Conservation (phyloP, 2,888 invertebrate genomes). For the Stenichneumon culpator region DNA sequence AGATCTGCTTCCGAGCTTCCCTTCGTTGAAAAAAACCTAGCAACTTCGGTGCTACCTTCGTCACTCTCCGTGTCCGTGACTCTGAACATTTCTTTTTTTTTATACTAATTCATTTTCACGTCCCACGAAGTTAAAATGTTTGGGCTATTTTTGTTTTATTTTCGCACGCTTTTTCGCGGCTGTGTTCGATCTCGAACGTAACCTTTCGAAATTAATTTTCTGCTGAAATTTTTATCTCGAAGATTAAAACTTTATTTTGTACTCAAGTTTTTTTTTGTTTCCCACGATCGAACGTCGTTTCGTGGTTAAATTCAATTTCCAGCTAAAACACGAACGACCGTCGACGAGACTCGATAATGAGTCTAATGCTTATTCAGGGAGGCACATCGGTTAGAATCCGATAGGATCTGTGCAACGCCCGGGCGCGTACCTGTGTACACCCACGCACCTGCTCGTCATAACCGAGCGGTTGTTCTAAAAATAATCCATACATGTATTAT, state of each 20-base stretch:
- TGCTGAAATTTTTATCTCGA: background rate
- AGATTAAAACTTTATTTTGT: background rate
- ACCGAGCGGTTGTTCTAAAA: conserved; percentile 39
- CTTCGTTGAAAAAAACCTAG: background rate
- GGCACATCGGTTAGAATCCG: conserved; percentile 30
- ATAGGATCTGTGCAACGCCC: conserved; percentile 35
- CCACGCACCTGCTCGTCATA: conserved; percentile 51
- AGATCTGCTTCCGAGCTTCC: conserved; percentile 26
- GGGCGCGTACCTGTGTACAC: conserved; percentile 35
- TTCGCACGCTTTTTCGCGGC: background rate
- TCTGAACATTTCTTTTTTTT: background rate
- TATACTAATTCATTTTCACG: background rate
- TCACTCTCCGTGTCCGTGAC: background rate
- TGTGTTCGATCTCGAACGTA: no score
- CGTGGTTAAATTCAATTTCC: background rate
- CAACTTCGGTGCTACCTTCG: background rate
- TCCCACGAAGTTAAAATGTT: background rate
- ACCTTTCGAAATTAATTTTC: background rate
- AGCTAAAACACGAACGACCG: background rate
- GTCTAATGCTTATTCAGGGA: conserved; percentile 30
- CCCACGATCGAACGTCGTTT: background rate
- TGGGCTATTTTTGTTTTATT: background rate
- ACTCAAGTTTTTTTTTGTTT: background rate
- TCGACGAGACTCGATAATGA: conserved; percentile 10
- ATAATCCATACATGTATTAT: conserved; percentile 33